Conservation (phyloP, 2,113 vertebrate species). For the Cololabis saira region DNA sequence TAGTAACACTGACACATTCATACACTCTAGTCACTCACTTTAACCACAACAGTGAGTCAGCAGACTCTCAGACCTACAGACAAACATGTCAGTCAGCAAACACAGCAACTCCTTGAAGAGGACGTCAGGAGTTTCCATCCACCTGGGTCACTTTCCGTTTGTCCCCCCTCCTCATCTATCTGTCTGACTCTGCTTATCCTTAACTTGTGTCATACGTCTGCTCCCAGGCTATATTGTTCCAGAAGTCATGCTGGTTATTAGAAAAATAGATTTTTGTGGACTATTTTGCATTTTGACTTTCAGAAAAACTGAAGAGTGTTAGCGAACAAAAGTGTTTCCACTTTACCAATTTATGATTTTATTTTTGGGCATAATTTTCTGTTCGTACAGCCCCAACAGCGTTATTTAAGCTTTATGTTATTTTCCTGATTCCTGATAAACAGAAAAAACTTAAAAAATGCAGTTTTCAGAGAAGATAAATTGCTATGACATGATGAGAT, state of each 20-base stretch:
- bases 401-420: no score
- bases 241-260: conserved; percentile 7
- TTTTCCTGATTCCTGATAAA: no score
- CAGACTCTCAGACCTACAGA: conserved; percentile 33
- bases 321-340: no score
- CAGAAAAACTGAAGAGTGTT: conserved; percentile 13
- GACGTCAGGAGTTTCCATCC: conserved; percentile 44
- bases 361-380: conserved; percentile 35
- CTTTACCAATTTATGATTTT: conserved; percentile 10
- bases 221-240: conserved; percentile 21
- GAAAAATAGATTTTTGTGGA: conserved; percentile 50
- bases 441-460: no score
- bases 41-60: conserved; percentile 71
- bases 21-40: conserved; percentile 42
- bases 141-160: conserved; percentile 46
- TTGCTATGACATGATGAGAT: no score
- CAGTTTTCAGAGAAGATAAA: no score
- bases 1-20: conserved; percentile 61
- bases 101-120: conserved; percentile 22
- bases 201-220: conserved; percentile 22
- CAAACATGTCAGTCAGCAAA: conserved; percentile 61
- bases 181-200: conserved; percentile 3
- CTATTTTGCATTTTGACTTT: conserved; percentile 39
- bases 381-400: background rate
- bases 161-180: conserved; percentile 3